These are phyloP conservation scores for Bombus soroeensis DNA, from an alignment of 1,140 invertebrate species.

Conservation along the genomic window DNA sequence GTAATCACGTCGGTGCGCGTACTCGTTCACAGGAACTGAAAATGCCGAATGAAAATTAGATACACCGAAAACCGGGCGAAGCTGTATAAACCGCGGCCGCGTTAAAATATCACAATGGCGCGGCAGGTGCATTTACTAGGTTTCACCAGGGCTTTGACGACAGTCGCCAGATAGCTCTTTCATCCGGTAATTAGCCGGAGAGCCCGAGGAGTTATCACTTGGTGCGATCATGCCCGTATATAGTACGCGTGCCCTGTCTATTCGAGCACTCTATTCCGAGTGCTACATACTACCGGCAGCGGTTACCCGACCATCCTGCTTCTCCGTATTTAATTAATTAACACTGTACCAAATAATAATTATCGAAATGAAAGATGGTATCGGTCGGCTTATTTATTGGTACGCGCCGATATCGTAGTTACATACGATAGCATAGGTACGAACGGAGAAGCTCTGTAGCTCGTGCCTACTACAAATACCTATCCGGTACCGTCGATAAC, in stretches of 20 bases:
- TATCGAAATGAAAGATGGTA: constrained; percentile 80
- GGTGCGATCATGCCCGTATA: constrained; percentile 66
- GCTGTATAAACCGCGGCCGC: constrained; percentile 16
- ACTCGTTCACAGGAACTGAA: neutral
- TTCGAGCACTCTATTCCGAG: constrained; percentile 38
- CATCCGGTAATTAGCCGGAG: constrained; percentile 78
- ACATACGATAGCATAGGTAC: constrained; percentile 28
- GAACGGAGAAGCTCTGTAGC: neutral
- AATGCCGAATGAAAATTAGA: constrained; percentile 66
- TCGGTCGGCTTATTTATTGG: constrained; percentile 76
- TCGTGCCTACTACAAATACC: neutral
- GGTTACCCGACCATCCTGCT: neutral
- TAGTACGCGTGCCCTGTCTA: constrained; percentile 40
- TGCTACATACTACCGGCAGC: neutral
- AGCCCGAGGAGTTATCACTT: constrained; percentile 77
- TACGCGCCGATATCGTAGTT: constrained; percentile 65
- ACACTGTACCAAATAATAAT: constrained; percentile 78
- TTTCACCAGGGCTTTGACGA: constrained; percentile 71
- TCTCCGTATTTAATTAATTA: constrained; percentile 71
- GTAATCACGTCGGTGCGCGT: neutral
- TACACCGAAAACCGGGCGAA: constrained; percentile 32
- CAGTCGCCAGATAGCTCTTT: constrained; percentile 78
- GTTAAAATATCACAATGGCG: constrained; percentile 67
- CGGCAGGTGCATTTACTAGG: constrained; percentile 64
- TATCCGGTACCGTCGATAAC: constrained; percentile 53